These are phyloP conservation scores for Hyperoplus lanceolatus DNA, from an alignment of 2,797 vertebrate species.

Conservation along the genomic window DNA sequence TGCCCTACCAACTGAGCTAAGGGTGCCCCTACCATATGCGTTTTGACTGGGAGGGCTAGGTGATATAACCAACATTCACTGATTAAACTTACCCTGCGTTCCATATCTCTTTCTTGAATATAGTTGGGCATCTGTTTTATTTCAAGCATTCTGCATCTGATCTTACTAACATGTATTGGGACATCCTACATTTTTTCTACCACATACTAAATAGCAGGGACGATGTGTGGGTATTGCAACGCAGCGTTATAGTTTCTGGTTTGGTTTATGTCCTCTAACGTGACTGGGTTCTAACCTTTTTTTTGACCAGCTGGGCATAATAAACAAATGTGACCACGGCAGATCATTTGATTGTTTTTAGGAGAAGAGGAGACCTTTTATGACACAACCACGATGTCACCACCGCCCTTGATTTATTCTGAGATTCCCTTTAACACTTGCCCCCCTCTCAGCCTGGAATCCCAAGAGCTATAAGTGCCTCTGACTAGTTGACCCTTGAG, in stretches of 20 bases:
- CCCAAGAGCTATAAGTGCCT: constrained; percentile 37
- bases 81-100: constrained; percentile 23
- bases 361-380: constrained; percentile 46
- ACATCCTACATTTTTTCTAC: no score
- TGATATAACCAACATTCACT: constrained; percentile 53
- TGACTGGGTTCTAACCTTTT: constrained; percentile 37
- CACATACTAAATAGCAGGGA: no score
- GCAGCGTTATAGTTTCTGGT: constrained; percentile 10
- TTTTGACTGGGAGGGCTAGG: constrained; percentile 45
- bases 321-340: constrained; percentile 55
- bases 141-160: no score
- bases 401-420: constrained; percentile 55
- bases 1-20: no score
- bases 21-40: no score
- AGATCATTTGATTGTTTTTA: constrained; percentile 57
- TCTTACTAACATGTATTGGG: no score
- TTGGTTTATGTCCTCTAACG: constrained; percentile 44
- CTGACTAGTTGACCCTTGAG: constrained; percentile 49
- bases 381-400: constrained; percentile 52
- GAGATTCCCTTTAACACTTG: constrained; percentile 45
- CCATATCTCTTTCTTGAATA: no score
- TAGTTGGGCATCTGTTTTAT: no score
- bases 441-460: constrained; percentile 21
- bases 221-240: no score
- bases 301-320: constrained; percentile 36